Base-by-base conservation (phyloP, 2,797 vertebrate genomes). In the Muscicapa comitata region DNA sequence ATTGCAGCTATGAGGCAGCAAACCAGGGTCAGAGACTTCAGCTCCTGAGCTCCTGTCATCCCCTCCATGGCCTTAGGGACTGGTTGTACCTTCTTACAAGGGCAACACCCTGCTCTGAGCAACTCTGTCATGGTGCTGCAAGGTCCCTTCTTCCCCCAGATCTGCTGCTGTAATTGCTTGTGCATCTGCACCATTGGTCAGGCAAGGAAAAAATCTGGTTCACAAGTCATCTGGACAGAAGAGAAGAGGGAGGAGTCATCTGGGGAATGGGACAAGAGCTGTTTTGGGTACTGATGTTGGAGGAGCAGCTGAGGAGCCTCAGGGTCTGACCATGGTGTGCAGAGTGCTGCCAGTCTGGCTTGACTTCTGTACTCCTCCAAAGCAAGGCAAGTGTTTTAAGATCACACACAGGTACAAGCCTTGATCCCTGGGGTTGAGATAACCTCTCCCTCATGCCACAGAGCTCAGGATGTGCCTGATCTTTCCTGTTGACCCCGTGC, bases 401-500 rank as follows among this genome's bases (percentile, higher is more conserved):
- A 40, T 86, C 33, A 9, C 26, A 17, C 15, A 6, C 54, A 88
- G 86, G 66, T 88, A 37, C 33, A 54, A n/a, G 23, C 66, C 54
- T 29, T 75, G 62, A 55, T 47, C 70, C 25, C 66, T 35, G 35
- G 35, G 51, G 47, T 48, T 88, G 85, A 67, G 77, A 73, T 63
- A 74, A 93, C 40, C 57, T 88, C 50, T 57, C 42, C 17, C 81
- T 58, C 7, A 2, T 53, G 59, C 48, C n/a, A 4, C 1, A 0
- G 80, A 79, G 53, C 77, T 86, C 71, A 48, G 90, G 74, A 45
- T 70, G 53, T 70, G 53, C 90, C 77, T 92, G 83, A 85, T 94
- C 91, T 92, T 88, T 95, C 47, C 77, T 85, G 74, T 38, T 93
- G 92, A 93, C 81, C 93, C 53, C 6, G 9, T 51, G 65, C 92